phyloP scores from a whole-genome alignment of 2,113 vertebrate species.

The Hippocampus mohnikei region DNA sequence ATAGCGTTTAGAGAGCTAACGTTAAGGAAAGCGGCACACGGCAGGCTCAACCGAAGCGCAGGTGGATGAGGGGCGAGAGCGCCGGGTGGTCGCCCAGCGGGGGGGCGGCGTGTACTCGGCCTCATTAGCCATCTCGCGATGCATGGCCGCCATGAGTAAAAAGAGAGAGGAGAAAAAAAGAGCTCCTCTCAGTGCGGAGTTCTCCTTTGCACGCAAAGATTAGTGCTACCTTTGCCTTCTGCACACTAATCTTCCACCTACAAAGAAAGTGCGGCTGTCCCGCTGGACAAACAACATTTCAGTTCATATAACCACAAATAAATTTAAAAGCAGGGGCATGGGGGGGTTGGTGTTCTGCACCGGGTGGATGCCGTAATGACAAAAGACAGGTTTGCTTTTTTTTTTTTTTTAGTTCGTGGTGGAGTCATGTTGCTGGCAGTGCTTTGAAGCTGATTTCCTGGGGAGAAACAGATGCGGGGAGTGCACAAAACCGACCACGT shows the following conservation, averaged over 20 bases:
- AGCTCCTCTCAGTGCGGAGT: not conserved
- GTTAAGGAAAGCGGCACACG: not conserved
- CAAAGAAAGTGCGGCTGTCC: constrained; percentile 13
- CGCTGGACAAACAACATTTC: constrained; percentile 17
- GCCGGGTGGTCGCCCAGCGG: constrained; percentile 47
- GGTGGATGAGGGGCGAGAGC: constrained; percentile 26
- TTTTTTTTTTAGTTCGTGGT: not conserved
- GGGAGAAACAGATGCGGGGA: not conserved
- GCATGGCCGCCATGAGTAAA: not conserved
- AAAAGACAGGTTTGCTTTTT: constrained; percentile 6
- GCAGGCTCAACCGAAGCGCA: constrained; percentile 45
- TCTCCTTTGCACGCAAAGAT: not conserved
- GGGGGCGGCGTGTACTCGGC: constrained; percentile 41
- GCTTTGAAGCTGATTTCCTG: not conserved
- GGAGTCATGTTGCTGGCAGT: not conserved
- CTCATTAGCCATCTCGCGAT: constrained; percentile 57
- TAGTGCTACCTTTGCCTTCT: constrained; percentile 8
- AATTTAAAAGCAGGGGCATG: constrained; percentile 12
- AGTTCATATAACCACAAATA: constrained; percentile 5
- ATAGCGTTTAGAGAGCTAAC: not conserved
- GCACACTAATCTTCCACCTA: constrained; percentile 28
- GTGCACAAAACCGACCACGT: not conserved
- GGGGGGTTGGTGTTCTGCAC: constrained; percentile 5
- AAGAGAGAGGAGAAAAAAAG: not conserved
- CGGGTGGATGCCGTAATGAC: constrained; percentile 2